These are phyloP conservation scores for Callyntrura sp. DNA, from an alignment of 2,888 invertebrate genomes.

Conservation along the genomic window DNA sequence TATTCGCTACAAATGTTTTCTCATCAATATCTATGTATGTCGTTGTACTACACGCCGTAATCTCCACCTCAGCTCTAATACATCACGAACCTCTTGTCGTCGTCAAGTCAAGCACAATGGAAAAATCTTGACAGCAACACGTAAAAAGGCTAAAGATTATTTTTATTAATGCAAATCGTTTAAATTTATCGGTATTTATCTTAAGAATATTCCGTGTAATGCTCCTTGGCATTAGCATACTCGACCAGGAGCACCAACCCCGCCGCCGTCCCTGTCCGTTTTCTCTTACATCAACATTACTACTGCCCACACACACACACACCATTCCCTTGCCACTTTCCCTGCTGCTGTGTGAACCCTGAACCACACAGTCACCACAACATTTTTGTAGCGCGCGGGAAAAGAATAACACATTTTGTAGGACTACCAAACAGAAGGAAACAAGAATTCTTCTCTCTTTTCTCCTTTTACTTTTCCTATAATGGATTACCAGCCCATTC, in stretches of 20 bases:
- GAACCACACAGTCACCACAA: slow-evolving; percentile 59
- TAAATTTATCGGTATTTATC: slow-evolving; percentile 23
- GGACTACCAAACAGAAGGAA: not conserved
- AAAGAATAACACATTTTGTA: slow-evolving; percentile 30
- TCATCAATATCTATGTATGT: too few species aligned
- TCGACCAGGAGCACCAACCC: not conserved
- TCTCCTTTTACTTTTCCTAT: slow-evolving; percentile 48
- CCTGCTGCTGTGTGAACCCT: not conserved
- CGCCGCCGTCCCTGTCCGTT: too few species aligned
- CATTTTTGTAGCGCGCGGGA: not conserved
- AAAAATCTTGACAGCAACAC: slow-evolving; percentile 17
- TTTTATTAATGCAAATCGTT: slow-evolving; percentile 61
- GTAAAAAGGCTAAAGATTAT: slow-evolving; percentile 46
- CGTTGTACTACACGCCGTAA: not conserved
- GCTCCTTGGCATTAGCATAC: not conserved
- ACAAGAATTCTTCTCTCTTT: slow-evolving; percentile 36
- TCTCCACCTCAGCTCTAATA: not conserved
- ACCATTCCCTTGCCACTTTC: not conserved
- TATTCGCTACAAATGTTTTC: too few species aligned
- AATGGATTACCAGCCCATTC: slow-evolving; percentile 75
- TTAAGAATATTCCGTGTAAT: slow-evolving; percentile 28
- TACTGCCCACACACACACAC: slow-evolving; percentile 3
- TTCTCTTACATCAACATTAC: not conserved
- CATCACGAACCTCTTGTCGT: not conserved
- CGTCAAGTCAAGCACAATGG: not conserved